Evolutionary conservation across 2,888 invertebrate genomes (phyloP).

Genomic region (Heteromurus nitidus): DNA sequence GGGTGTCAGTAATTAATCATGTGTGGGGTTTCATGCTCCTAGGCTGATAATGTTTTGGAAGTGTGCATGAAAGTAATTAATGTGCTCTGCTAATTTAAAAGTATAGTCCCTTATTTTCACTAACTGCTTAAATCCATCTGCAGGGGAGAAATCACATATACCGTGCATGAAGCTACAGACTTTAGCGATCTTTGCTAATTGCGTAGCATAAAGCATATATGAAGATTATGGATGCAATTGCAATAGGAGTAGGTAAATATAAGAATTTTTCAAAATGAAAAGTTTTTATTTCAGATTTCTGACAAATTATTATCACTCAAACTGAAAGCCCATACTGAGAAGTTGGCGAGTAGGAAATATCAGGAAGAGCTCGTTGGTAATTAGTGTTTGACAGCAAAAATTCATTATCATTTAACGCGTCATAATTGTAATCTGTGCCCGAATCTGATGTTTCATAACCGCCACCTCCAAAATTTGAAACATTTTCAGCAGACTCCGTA

Average conservation of each 20-base stretch:
- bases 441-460: slow-evolving; percentile 34
- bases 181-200: neutral
- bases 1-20: too few species aligned
- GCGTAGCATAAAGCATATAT: neutral
- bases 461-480: neutral
- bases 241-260: neutral
- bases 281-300: neutral
- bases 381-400: slow-evolving; percentile 13
- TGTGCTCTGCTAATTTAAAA: too few species aligned
- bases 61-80: too few species aligned
- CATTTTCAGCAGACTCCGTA: neutral
- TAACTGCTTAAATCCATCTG: too few species aligned
- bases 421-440: slow-evolving; percentile 37
- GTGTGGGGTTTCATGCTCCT: too few species aligned
- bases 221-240: neutral
- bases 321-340: slow-evolving; percentile 28
- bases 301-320: neutral
- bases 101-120: too few species aligned
- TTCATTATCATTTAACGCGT: slow-evolving; percentile 17
- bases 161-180: neutral
- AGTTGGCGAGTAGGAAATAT: slow-evolving; percentile 23
- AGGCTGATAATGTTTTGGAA: too few species aligned
- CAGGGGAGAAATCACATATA: too few species aligned
- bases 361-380: slow-evolving; percentile 10
- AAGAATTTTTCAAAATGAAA: neutral